phyloP scores from a whole-genome alignment of 2,797 vertebrate species.

The Botia almorhae region DNA sequence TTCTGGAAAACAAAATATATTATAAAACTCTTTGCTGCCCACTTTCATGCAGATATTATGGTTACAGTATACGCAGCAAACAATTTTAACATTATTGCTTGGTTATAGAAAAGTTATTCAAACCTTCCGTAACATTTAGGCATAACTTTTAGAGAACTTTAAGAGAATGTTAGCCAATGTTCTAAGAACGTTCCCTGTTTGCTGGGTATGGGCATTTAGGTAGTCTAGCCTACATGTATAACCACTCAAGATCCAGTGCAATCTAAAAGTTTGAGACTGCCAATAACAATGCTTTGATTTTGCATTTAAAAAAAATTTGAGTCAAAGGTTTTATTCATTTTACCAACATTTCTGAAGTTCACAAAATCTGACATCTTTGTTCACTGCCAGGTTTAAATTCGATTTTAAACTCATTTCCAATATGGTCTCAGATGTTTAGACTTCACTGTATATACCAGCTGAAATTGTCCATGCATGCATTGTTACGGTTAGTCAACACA shows the following conservation, averaged over 20 bases:
- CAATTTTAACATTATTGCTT: too few species aligned
- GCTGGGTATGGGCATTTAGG: too few species aligned
- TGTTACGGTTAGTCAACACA: not conserved
- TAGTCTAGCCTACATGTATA: too few species aligned
- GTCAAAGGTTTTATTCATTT: not conserved
- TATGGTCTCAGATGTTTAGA: not conserved
- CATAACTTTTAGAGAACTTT: too few species aligned
- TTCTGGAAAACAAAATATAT: not conserved
- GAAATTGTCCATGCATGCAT: conserved; percentile 10
- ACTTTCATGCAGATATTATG: not conserved
- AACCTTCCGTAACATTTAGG: too few species aligned
- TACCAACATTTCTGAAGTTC: not conserved
- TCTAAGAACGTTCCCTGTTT: too few species aligned
- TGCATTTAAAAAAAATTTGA: too few species aligned
- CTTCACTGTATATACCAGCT: not conserved
- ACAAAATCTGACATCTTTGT: not conserved
- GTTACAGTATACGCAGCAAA: not conserved
- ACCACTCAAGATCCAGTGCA: too few species aligned
- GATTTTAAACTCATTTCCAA: not conserved
- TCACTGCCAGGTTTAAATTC: not conserved
- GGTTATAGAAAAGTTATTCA: too few species aligned
- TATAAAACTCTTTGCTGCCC: not conserved
- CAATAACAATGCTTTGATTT: too few species aligned
- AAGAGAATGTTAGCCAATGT: too few species aligned
- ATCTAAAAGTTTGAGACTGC: too few species aligned